phyloP scores from a whole-genome alignment of 2,797 vertebrate species.

The Australoheros facetus region DNA sequence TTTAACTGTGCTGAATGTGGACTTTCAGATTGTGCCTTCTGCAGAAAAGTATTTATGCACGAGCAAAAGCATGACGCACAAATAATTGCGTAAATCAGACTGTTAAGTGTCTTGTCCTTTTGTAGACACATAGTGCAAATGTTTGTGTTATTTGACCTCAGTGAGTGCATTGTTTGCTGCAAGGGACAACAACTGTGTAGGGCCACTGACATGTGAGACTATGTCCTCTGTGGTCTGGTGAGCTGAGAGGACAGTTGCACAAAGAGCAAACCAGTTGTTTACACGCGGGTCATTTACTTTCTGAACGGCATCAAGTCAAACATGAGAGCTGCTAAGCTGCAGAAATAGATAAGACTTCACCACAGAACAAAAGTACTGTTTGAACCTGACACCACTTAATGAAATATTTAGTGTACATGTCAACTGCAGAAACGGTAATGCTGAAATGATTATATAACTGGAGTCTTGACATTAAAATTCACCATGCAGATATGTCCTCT shows the following conservation, averaged over 20 bases:
- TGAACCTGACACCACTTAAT: conserved; percentile 16
- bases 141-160: conserved; percentile 11
- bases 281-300: conserved; percentile 39
- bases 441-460: background rate
- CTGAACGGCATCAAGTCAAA: conserved; percentile 17
- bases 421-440: background rate
- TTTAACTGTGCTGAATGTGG: background rate
- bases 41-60: background rate
- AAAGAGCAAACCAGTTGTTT: conserved; percentile 35
- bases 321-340: conserved; percentile 21
- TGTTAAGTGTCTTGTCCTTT: background rate
- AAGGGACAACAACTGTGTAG: conserved; percentile 4
- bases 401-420: conserved; percentile 35
- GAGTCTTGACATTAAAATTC: background rate
- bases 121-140: conserved; percentile 1
- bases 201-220: conserved; percentile 37
- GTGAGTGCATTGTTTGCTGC: conserved; percentile 3
- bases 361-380: conserved; percentile 8
- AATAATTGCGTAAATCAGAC: background rate
- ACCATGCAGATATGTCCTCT: background rate
- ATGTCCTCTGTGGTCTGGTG: conserved; percentile 36
- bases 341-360: background rate
- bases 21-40: background rate
- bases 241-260: conserved; percentile 14
- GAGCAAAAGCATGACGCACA: background rate